These are phyloP conservation scores for Hippocampus kuda DNA, from an alignment of 2,797 vertebrate genomes.

Conservation along the genomic window DNA sequence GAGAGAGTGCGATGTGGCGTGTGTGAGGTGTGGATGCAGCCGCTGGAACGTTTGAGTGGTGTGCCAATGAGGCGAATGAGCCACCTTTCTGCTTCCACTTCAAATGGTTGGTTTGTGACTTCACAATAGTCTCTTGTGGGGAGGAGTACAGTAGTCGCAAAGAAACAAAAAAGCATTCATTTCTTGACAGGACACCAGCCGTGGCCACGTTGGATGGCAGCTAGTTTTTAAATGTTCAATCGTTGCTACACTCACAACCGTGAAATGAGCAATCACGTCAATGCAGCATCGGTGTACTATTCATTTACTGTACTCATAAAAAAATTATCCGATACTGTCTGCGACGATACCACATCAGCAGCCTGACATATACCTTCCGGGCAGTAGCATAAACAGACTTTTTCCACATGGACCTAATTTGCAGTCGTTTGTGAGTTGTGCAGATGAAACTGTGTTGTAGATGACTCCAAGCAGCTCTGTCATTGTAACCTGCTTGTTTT, in stretches of 20 bases:
- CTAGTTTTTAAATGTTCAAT: slow-evolving; percentile 23
- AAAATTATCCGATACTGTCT: background rate
- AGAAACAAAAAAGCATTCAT: slow-evolving; percentile 33
- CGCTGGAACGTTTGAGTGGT: slow-evolving; percentile 36
- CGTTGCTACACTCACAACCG: slow-evolving; percentile 7
- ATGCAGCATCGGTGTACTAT: background rate
- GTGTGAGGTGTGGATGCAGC: slow-evolving; percentile 19
- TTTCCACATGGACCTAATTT: no score
- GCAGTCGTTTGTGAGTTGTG: no score
- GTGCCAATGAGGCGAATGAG: slow-evolving; percentile 48
- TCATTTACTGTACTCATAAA: background rate
- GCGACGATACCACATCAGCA: background rate
- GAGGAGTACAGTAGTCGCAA: slow-evolving; percentile 29
- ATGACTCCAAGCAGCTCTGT: no score
- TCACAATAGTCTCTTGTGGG: slow-evolving; percentile 26
- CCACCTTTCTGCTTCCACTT: slow-evolving; percentile 40
- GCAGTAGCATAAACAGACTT: no score
- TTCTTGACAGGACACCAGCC: slow-evolving; percentile 41
- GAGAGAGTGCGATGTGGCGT: slow-evolving; percentile 20
- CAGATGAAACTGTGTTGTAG: no score
- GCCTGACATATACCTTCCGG: background rate
- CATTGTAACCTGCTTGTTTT: no score
- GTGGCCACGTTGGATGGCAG: slow-evolving; percentile 29
- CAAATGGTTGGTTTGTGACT: slow-evolving; percentile 55
- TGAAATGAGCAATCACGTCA: slow-evolving; percentile 35